Evolutionary conservation across 2,113 vertebrate genomes (phyloP), one percentile per base, ranked within the genome.

Genomic region (Aepyceros melampus): DNA sequence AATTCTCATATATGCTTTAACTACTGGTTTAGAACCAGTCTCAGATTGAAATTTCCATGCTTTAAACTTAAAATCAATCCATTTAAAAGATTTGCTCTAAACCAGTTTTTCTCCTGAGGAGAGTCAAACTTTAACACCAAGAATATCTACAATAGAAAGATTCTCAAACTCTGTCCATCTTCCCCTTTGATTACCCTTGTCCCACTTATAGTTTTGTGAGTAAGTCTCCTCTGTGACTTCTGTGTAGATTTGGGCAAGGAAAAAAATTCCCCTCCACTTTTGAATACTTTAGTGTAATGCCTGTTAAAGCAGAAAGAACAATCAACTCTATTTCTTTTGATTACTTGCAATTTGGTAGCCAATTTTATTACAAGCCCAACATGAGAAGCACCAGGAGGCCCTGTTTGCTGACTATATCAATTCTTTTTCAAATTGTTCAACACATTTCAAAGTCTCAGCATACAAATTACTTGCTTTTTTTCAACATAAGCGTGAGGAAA

Each of bases 391-490:
- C 16, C 27, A 95, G 36, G 43, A 17, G 92, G 33, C 12, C 7
- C 33, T 83, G 16, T 67, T 79, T 71, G n/a, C 56, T 95, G 55
- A 87, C 17, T 43, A n/a, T 40, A 90, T 45, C 23, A 89, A 8
- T 95, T 84, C 23, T 76, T 96, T 96, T 89, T 60, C 29, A 87
- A 88, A 67, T 53, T 90, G 17, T 58, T 97, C 60, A 87, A 94
- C 91, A 90, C 36, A 47, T 45, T 47, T 95, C 51, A 92, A 67
- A 86, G 45, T 92, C 83, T 89, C 31, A 81, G 67, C 47, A 89
- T 47, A 84, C 29, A 93, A 95, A 89, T 96, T 67, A 14, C 31
- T 87, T 81, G 45, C 8, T 40, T 95, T 85, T 45, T 45, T 78
- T 11, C 71, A 62, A 79, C 49, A 94, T 58, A 0, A 95, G 12